Conservation (phyloP, 2,888 invertebrate species). For the Parnassius orleans region DNA sequence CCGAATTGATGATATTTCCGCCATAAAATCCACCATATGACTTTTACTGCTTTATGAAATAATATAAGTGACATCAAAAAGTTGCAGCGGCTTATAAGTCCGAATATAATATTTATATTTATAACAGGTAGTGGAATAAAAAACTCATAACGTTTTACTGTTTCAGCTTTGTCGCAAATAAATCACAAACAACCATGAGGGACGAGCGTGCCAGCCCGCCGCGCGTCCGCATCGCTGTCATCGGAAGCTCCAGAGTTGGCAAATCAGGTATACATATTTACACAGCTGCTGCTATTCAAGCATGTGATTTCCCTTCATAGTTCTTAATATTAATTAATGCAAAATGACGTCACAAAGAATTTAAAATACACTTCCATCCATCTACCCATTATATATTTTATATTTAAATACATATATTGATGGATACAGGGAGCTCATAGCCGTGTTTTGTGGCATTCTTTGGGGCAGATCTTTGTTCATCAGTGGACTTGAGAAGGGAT, state of each 20-base stretch:
- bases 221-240: slow-evolving; percentile 87
- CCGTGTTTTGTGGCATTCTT: too few species aligned
- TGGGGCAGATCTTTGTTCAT: too few species aligned
- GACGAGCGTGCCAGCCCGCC: slow-evolving; percentile 83
- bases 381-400: background rate
- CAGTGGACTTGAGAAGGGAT: too few species aligned
- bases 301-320: too few species aligned
- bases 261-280: slow-evolving; percentile 84
- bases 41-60: slow-evolving; percentile 15
- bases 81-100: background rate
- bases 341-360: too few species aligned
- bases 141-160: slow-evolving; percentile 27
- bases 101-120: slow-evolving; percentile 19
- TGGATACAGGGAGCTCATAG: too few species aligned
- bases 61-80: slow-evolving; percentile 11
- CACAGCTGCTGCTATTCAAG: background rate
- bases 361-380: background rate
- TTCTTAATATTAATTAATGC: too few species aligned
- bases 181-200: slow-evolving; percentile 57
- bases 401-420: too few species aligned
- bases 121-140: slow-evolving; percentile 17
- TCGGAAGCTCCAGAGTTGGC: slow-evolving; percentile 89
- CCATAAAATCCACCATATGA: slow-evolving; percentile 10
- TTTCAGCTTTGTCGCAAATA: slow-evolving; percentile 49
- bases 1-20: slow-evolving; percentile 17